These are phyloP conservation scores for Galagoides demidoff DNA, from an alignment of 2,797 vertebrate genomes.

Conservation along the genomic window DNA sequence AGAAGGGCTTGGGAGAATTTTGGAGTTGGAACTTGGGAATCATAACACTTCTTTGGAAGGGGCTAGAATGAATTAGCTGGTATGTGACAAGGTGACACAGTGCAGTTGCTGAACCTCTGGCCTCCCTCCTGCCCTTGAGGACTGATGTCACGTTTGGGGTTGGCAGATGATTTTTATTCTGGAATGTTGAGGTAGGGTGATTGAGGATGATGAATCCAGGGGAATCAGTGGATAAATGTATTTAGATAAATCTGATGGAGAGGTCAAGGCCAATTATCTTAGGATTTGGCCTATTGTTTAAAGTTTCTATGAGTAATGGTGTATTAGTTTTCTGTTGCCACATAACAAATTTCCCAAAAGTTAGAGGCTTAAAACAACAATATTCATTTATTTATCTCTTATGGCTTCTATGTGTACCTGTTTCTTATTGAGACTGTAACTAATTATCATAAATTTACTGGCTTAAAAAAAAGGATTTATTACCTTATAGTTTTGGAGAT, in stretches of 20 bases:
- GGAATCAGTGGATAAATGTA: not conserved
- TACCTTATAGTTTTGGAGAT: not conserved
- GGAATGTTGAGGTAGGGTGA: not conserved
- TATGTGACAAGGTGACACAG: not conserved
- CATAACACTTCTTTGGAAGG: not conserved
- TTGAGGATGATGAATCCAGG: not conserved
- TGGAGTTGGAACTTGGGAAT: not conserved
- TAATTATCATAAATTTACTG: not conserved
- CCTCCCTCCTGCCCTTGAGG: not conserved
- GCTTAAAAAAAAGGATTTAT: not conserved
- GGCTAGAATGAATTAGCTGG: not conserved
- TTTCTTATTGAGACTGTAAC: not conserved
- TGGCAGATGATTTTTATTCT: not conserved
- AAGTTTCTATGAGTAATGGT: not conserved
- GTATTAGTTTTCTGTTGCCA: not conserved
- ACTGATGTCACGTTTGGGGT: not conserved
- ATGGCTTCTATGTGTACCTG: not conserved
- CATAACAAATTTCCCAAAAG: not conserved
- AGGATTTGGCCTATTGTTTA: not conserved
- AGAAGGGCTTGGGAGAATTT: not conserved
- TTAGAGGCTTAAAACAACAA: not conserved
- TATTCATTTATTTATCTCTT: not conserved
- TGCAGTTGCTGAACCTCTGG: not conserved
- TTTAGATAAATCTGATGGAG: not conserved
- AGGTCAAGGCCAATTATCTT: not conserved